These are phyloP conservation scores for Lepidothrix coronata DNA, from an alignment of 2,113 vertebrate species.

Conservation along the genomic window DNA sequence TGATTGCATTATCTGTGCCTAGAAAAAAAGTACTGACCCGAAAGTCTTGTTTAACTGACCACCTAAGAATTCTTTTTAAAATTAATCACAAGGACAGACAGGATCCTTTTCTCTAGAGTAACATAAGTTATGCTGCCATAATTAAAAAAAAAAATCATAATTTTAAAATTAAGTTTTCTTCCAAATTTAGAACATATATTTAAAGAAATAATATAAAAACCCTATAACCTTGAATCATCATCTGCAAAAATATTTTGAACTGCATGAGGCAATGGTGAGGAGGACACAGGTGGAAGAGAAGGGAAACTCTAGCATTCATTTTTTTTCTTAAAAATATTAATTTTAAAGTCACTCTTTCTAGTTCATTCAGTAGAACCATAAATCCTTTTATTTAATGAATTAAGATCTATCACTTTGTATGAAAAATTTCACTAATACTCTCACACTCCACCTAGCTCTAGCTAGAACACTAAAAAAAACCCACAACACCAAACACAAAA, in stretches of 20 bases:
- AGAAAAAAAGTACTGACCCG: neutral
- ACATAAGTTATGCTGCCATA: neutral
- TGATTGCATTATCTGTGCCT: neutral
- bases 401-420: neutral
- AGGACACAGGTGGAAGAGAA: neutral
- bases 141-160: neutral
- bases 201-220: neutral
- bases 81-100: neutral
- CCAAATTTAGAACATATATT: neutral
- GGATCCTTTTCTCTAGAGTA: neutral
- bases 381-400: neutral
- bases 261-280: neutral
- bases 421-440: neutral
- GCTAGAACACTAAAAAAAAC: neutral
- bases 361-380: neutral
- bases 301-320: neutral
- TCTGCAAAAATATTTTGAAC: neutral
- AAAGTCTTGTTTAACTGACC: slow-evolving; percentile 44
- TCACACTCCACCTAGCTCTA: neutral
- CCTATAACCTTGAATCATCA: neutral
- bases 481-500: neutral
- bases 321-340: neutral
- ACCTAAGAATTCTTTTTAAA: neutral
- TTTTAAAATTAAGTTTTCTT: neutral
- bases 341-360: neutral